Evolutionary conservation across 2,113 vertebrate species (phyloP).

Genomic region (Zootoca vivipara): DNA sequence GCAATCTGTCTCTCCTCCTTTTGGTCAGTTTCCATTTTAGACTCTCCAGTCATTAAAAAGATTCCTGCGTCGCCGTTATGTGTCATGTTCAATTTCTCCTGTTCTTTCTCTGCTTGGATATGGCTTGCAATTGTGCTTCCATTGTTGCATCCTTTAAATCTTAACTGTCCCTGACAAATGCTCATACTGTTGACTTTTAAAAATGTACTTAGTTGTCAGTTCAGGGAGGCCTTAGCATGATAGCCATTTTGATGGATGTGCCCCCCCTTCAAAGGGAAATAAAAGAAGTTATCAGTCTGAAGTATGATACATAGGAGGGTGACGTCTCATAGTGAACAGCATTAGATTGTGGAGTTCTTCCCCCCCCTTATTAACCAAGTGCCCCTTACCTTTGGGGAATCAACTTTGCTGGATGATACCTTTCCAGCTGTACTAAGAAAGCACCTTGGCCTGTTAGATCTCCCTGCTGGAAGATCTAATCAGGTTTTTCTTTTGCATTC

Average conservation of each 20-base stretch:
- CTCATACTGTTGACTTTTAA: slow-evolving; percentile 8
- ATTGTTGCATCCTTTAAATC: neutral
- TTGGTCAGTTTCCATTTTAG: slow-evolving; percentile 13
- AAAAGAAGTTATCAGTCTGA: neutral
- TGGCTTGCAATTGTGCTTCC: slow-evolving; percentile 15
- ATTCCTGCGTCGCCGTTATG: neutral
- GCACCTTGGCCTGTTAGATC: slow-evolving; percentile 17
- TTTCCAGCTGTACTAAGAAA: slow-evolving; percentile 23
- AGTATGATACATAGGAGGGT: neutral
- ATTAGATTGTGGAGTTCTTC: neutral
- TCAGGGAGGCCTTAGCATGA: neutral
- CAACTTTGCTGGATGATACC: neutral
- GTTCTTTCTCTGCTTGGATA: neutral
- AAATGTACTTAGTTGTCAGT: slow-evolving; percentile 11
- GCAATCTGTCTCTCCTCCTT: neutral
- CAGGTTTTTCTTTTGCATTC: slow-evolving; percentile 31
- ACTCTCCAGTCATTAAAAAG: slow-evolving; percentile 11
- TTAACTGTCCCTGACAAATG: neutral
- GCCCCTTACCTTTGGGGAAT: neutral
- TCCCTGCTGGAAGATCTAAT: neutral
- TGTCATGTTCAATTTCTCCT: neutral
- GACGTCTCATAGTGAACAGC: fast-evolving
- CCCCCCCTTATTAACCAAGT: neutral
- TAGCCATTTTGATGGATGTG: slow-evolving; percentile 23
- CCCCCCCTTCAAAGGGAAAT: neutral